Evolutionary conservation across 1,140 invertebrate genomes (phyloP).

Genomic region (Eriosoma lanigerum): DNA sequence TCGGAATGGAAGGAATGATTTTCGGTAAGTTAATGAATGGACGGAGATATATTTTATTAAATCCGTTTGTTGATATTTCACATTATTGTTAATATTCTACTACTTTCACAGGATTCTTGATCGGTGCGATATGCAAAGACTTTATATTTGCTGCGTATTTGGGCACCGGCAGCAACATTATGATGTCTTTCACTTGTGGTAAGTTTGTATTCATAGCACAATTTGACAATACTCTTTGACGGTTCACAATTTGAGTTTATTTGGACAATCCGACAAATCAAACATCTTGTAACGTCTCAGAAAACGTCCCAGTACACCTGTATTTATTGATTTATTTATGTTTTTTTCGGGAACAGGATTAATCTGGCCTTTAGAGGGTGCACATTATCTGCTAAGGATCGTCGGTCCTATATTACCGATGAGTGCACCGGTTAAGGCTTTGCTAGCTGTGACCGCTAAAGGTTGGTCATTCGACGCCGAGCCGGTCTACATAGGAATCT

Average conservation of each 20-base stretch:
- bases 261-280: too few relatives aligned
- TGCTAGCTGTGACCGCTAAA: slow-evolving; percentile 54
- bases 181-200: slow-evolving; percentile 53
- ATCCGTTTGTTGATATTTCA: neutral
- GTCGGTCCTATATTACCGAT: slow-evolving; percentile 53
- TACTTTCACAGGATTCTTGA: slow-evolving; percentile 51
- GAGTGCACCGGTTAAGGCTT: slow-evolving; percentile 52
- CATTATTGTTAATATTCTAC: neutral
- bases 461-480: slow-evolving; percentile 58
- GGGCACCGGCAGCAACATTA: slow-evolving; percentile 52
- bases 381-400: slow-evolving; percentile 51
- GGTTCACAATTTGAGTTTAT: too few relatives aligned
- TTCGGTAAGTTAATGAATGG: slow-evolving; percentile 59
- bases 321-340: neutral
- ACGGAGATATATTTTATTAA: neutral
- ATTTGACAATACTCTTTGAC: too few relatives aligned
- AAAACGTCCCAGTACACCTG: too few relatives aligned
- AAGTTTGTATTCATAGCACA: too few relatives aligned
- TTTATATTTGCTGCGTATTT: slow-evolving; percentile 51
- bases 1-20: slow-evolving; percentile 64
- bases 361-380: slow-evolving; percentile 55
- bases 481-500: slow-evolving; percentile 62
- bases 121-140: slow-evolving; percentile 51
- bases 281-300: too few relatives aligned
- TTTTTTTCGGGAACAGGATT: slow-evolving; percentile 48